phyloP scores from a whole-genome alignment of 2,888 invertebrate genomes.

The Pristionchus exspectatus region DNA sequence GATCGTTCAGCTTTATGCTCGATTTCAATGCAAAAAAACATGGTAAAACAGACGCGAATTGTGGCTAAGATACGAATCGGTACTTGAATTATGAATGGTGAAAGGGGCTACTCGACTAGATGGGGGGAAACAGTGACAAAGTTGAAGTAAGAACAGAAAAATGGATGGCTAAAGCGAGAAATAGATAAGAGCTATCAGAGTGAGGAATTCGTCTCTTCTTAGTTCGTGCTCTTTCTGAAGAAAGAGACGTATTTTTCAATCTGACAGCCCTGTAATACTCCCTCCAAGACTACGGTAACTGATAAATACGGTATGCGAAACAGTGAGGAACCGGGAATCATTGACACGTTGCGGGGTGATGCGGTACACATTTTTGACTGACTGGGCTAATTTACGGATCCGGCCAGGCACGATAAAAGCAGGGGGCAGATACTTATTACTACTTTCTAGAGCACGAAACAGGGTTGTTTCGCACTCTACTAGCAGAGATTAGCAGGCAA shows the following conservation, averaged over 20 bases:
- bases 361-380: neutral
- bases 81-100: neutral
- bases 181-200: too few relatives aligned
- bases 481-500: neutral
- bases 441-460: neutral
- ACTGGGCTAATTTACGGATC: neutral
- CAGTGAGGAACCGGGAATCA: conserved; percentile 1
- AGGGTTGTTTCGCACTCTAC: neutral
- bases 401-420: neutral
- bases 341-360: conserved; percentile 6
- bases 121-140: neutral
- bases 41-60: neutral
- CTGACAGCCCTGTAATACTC: too few relatives aligned
- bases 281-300: neutral
- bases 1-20: neutral
- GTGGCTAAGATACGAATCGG: conserved; percentile 21
- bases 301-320: neutral
- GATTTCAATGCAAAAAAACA: neutral
- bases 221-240: too few relatives aligned
- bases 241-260: too few relatives aligned
- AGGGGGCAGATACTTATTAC: neutral
- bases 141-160: neutral
- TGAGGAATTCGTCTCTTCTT: too few relatives aligned
- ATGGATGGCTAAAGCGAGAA: too few relatives aligned
- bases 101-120: neutral